A percentile compares a stretch with the other conserved stretches of the same genome.
Conservation (phyloP, 1,140 invertebrate species). For the Drosophila auraria region DNA sequence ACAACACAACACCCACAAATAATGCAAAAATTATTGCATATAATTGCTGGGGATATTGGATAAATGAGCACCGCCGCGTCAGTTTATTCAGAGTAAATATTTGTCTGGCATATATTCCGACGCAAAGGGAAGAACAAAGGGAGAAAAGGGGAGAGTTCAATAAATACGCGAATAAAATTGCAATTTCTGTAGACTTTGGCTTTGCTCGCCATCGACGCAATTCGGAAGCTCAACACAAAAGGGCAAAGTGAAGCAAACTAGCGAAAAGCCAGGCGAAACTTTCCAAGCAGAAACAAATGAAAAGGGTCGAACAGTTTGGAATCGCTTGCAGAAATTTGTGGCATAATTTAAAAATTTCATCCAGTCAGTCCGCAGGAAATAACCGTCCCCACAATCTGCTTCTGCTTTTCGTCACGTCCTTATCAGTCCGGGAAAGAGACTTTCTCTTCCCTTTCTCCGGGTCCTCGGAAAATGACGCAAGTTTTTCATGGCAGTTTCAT, state of each 20-base stretch:
- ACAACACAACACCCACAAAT: constrained; percentile 36
- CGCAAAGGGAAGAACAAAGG: not conserved
- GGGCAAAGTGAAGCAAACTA: not conserved
- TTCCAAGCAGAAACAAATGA: not conserved
- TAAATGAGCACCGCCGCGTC: constrained; percentile 36
- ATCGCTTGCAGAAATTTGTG: constrained; percentile 7
- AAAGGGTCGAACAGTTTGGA: constrained; percentile 15
- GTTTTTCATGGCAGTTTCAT: constrained; percentile 41
- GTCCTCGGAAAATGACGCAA: constrained; percentile 39
- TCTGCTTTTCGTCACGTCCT: constrained; percentile 31
- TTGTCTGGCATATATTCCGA: constrained; percentile 42
- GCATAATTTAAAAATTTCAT: constrained; percentile 18
- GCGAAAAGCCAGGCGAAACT: constrained; percentile 2
- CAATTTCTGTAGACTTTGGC: constrained; percentile 17
- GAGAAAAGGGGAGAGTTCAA: not conserved
- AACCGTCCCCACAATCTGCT: not conserved
- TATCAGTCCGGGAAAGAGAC: constrained; percentile 14
- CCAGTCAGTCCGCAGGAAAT: constrained; percentile 9
- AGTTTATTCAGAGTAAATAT: constrained; percentile 61
- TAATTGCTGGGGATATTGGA: constrained; percentile 50
- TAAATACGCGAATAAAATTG: constrained; percentile 14
- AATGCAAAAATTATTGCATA: constrained; percentile 46
- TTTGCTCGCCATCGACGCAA: not conserved
- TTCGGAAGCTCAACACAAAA: not conserved
- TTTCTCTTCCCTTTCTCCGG: not conserved